Evolutionary conservation across 2,888 invertebrate species (phyloP).

Genomic region (Pachliopta kotzebuea): DNA sequence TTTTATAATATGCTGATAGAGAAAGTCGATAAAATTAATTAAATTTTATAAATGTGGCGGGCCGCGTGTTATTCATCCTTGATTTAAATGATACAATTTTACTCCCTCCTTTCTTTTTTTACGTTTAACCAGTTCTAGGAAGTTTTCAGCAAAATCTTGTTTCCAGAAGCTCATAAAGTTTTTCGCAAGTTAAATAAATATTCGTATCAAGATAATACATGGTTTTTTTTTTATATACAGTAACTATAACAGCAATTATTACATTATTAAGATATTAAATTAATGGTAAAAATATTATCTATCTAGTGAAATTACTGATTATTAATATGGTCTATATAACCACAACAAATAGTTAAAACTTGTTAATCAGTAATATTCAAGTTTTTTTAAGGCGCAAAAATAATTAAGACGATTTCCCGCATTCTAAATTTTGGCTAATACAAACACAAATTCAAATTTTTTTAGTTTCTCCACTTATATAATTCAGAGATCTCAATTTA

Average conservation of each 20-base stretch:
- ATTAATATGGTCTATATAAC: not conserved
- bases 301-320: slow-evolving; percentile 1
- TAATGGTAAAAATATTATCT: slow-evolving; percentile 2
- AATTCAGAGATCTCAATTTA: not conserved
- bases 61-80: too few relatives aligned
- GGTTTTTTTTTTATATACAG: not conserved
- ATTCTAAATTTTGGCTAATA: not conserved
- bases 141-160: not conserved
- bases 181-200: not conserved
- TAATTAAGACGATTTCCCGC: not conserved
- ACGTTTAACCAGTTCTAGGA: not conserved
- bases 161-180: not conserved
- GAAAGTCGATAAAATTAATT: too few relatives aligned
- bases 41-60: too few relatives aligned
- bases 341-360: not conserved
- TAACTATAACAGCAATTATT: not conserved
- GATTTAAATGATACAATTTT: not conserved
- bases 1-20: too few relatives aligned
- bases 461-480: not conserved
- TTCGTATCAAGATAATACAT: not conserved
- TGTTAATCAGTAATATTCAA: not conserved
- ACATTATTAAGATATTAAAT: not conserved
- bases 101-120: not conserved
- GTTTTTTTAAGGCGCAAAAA: not conserved
- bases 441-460: not conserved